Base-by-base conservation (phyloP, 1,140 invertebrate species). In the Calliopsis andreniformis region DNA sequence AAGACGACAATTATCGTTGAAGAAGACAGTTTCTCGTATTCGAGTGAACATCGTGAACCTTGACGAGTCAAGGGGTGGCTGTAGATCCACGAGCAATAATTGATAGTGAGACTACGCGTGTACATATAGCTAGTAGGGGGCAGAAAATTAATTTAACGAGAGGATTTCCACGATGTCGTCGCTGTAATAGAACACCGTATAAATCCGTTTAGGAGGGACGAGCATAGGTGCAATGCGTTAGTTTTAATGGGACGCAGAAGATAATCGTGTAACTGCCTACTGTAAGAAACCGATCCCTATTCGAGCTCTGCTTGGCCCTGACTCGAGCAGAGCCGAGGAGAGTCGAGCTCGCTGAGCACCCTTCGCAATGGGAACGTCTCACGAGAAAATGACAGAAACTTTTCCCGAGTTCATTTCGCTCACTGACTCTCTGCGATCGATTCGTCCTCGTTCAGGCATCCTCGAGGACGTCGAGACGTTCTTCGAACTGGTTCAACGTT, bases 71-170 rank as follows among this genome's bases (percentile, higher is more conserved):
- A n/a, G n/a, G n/a, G 23, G 49, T 53, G 63, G 58, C 43, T 45
- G 79, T 62, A 64, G 51, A 53, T 76, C 20, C 53, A 72, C 64
- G 70, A 84, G 82, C 82, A 84, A 84, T 84, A 84, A 84, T 72
- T 71, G 55, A 62, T 67, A 79, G 69, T 79, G 64, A 68, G 55
- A 47, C 1, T 43, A 67, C 47, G 20, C 45, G 75, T 71, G 79
- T 82, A 81, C 39, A 81, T 78, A 72, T 18, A 63, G 7, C 43
- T 20, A 30, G 35, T 59, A 47, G 47, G 28, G 35, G 51, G 51
- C 20, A 18, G 3, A 45, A 51, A 49, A 64, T 75, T 75, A 63
- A 63, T 63, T 73, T 43, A 51, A 51, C 45, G 16, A 3, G 12
- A 25, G 10, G 16, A 25, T 39, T 66, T 35, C 47, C 62, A 28